Base-by-base conservation (phyloP, 2,888 invertebrate species). In the Lapara coniferarum region DNA sequence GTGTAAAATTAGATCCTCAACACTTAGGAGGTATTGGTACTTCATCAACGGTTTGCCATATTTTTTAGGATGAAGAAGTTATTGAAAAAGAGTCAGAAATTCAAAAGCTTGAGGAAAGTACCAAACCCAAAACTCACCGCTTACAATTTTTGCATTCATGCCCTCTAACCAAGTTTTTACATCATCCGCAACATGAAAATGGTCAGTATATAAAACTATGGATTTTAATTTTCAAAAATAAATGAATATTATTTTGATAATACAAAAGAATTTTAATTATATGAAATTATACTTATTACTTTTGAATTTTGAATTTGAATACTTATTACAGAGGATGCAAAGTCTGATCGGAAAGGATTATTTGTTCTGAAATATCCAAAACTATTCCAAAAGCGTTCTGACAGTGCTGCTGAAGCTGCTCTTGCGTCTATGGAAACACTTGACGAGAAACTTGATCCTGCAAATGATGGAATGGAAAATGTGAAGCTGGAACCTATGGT, bases 341-440 rank as follows among this genome's bases (percentile, higher is more conserved):
- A 78, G 69, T 74, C 78, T 30, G 77, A 73, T 53, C 86, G 82
- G 71, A 81, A 73, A 70, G 76, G 80, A 49, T 71, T 88, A 66
- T 89, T 90, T 67, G 89, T 86, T 70, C 77, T 92, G 7, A 89
- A 81, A 77, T 91, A 91, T 77, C 90, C 91, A 56, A 95, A 94
- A 79, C 91, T 95, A 79, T 94, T 95, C 77, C 95, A 95, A 80
- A 94, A 92, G 78, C 90, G 81, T 55, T 94, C 95, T 70, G 88
- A 93, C 66, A 95, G 94, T 70, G 94, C 95, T 71, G 87, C 89
- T n/a, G 95, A 95, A 76, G 97, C 96, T 8, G 96, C 96, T 25
- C 92, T 97, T 67, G 97, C 97, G 0, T 97, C 97, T 8, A 96
- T 96, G 95, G 97, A 97, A 87, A 97, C 97, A 0, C 90, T 97